These are phyloP conservation scores for Frankliniella intonsa DNA, from an alignment of 2,888 invertebrate genomes.

Conservation along the genomic window DNA sequence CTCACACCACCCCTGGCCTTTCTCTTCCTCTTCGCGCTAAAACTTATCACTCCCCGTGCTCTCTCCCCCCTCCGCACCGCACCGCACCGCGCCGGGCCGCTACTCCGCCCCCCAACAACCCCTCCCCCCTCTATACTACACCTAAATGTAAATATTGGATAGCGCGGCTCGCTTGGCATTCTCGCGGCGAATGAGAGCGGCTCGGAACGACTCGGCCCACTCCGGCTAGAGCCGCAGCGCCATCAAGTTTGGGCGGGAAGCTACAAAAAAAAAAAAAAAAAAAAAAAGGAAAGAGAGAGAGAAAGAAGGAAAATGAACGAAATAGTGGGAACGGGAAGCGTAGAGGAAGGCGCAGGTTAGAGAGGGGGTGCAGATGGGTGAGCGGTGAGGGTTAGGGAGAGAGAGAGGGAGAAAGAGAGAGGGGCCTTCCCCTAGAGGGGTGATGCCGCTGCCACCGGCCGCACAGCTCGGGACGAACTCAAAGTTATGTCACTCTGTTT, in stretches of 20 bases:
- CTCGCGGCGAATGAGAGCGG: conserved; percentile 1
- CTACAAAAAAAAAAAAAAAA: not conserved
- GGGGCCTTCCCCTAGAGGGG: no score
- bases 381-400: no score
- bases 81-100: not conserved
- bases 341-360: no score
- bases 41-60: not conserved
- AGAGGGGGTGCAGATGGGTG: no score
- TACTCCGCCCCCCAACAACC: not conserved
- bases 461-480: no score
- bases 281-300: not conserved
- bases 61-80: not conserved
- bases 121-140: not conserved
- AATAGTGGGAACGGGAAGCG: not conserved
- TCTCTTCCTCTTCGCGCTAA: no score
- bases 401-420: no score
- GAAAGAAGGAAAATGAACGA: not conserved
- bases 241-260: not conserved
- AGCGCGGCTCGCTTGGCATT: not conserved
- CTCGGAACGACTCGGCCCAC: not conserved
- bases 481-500: no score
- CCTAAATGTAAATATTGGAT: conserved; percentile 11
- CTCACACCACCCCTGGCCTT: no score
- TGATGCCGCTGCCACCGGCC: no score
- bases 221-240: not conserved